Evolutionary conservation across 2,797 vertebrate genomes (phyloP).

Genomic region (Atherinosoma microstoma): DNA sequence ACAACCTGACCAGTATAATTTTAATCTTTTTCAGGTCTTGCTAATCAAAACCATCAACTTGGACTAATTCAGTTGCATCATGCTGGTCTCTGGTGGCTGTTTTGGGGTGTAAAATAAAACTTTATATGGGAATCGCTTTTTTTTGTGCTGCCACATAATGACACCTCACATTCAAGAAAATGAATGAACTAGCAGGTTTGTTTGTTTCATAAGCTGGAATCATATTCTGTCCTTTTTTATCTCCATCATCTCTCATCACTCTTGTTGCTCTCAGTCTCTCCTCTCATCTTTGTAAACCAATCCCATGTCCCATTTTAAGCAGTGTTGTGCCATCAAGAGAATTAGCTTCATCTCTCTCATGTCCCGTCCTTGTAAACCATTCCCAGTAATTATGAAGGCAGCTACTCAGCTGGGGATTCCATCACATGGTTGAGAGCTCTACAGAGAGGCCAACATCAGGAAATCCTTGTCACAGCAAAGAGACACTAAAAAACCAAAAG

Average conservation of each 20-base stretch:
- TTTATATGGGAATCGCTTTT: not conserved
- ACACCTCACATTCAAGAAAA: constrained; percentile 1
- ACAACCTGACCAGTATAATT: not conserved
- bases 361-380: constrained; percentile 62
- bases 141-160: constrained; percentile 3
- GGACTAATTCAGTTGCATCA: not conserved
- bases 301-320: constrained; percentile 50
- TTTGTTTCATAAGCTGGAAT: constrained; percentile 10
- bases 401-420: constrained; percentile 63
- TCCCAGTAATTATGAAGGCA: constrained; percentile 62
- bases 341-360: constrained; percentile 59
- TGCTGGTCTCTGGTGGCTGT: not conserved
- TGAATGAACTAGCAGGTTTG: constrained; percentile 1
- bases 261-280: constrained; percentile 17
- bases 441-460: constrained; percentile 59
- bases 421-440: constrained; percentile 67
- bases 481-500: constrained; percentile 61
- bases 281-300: constrained; percentile 47
- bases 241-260: constrained; percentile 20
- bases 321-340: constrained; percentile 56
- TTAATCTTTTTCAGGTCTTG: not conserved
- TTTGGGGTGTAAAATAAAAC: constrained; percentile 5
- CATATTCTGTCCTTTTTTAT: constrained; percentile 17
- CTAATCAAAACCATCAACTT: not conserved
- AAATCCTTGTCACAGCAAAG: constrained; percentile 64